Evolutionary conservation across 1,140 invertebrate species (phyloP).

Genomic region (Drosophila mayri): DNA sequence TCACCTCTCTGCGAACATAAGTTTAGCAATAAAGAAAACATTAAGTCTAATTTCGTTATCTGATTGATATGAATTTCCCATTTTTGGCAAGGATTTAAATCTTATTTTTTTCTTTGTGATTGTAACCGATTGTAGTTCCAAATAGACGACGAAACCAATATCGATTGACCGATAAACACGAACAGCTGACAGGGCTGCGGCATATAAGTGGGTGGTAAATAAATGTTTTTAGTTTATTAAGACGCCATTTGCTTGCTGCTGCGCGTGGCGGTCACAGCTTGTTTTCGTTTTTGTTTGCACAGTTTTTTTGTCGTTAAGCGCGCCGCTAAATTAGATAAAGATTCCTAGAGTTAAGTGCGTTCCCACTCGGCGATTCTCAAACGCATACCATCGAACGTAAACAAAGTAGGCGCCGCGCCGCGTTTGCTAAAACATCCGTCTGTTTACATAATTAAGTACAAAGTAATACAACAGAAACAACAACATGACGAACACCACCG

Average conservation of each 20-base stretch:
- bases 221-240: conserved; percentile 33
- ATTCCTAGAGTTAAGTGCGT: conserved; percentile 14
- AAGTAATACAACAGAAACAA: conserved; percentile 29
- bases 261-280: conserved; percentile 6
- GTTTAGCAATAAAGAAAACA: too few relatives aligned
- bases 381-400: neutral
- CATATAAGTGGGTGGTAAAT: conserved; percentile 27
- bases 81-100: neutral
- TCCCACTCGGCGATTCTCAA: conserved; percentile 8
- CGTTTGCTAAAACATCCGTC: neutral
- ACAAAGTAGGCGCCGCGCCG: conserved; percentile 4
- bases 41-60: neutral
- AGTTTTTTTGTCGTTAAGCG: neutral
- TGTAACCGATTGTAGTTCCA: neutral
- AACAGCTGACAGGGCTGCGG: conserved; percentile 29
- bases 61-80: neutral
- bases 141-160: neutral
- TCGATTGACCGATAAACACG: neutral
- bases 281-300: neutral
- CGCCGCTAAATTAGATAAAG: conserved; percentile 12
- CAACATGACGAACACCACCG: conserved; percentile 57
- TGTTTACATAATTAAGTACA: conserved; percentile 56
- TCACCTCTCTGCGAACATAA: too few relatives aligned
- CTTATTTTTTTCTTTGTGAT: neutral
- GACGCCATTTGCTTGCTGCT: conserved; percentile 23